phyloP scores from a whole-genome alignment of 2,797 vertebrate genomes.

The Dendrocincla fuliginosa region DNA sequence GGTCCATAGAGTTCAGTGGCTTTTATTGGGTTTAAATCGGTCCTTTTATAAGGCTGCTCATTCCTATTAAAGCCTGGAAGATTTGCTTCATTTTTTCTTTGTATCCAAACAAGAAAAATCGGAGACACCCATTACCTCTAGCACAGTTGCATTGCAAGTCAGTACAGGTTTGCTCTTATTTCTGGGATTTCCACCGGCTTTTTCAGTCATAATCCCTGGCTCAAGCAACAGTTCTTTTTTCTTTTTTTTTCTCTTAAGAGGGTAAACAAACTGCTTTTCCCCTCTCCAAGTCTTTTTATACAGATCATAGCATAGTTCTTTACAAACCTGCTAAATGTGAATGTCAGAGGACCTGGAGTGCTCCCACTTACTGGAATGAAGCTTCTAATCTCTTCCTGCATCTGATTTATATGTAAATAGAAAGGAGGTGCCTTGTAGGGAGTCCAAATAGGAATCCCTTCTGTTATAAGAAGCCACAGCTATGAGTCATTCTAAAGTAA shows the following conservation, averaged over 20 bases:
- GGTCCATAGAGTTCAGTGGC: background rate
- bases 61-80: background rate
- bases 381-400: conserved; percentile 60
- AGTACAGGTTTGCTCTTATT: conserved; percentile 23
- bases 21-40: background rate
- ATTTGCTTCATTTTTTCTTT: background rate
- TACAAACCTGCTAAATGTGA: background rate
- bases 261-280: background rate
- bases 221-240: background rate
- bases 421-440: conserved; percentile 44
- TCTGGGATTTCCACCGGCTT: conserved; percentile 41
- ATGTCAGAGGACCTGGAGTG: background rate
- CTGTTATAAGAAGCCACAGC: conserved; percentile 34
- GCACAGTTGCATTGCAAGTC: conserved; percentile 1
- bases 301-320: background rate
- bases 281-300: conserved; percentile 1
- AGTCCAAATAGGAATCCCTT: conserved; percentile 61
- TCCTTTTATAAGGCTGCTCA: background rate
- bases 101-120: background rate
- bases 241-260: background rate
- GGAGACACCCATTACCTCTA: background rate
- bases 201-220: background rate
- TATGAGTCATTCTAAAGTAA: conserved; percentile 56
- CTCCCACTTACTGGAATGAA: conserved; percentile 41
- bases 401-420: conserved; percentile 58